Percentiles rank a stretch among this genome's conserved stretches.
These are phyloP conservation scores for Bujurquina vittata DNA, from an alignment of 2,113 vertebrate genomes.

Conservation along the genomic window DNA sequence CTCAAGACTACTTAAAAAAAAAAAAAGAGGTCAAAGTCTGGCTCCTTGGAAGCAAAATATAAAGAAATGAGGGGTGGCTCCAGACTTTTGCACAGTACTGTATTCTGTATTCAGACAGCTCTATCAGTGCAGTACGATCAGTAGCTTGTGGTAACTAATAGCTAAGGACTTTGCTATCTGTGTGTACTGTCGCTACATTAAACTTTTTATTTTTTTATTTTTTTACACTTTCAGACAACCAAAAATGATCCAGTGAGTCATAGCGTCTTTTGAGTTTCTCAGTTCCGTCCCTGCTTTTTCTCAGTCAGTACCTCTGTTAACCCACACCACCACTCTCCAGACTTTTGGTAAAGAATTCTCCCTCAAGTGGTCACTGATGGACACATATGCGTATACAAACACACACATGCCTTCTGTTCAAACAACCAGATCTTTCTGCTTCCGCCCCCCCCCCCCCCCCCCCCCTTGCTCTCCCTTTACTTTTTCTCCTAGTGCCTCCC, in stretches of 20 bases:
- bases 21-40: too few species aligned
- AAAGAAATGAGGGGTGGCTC: too few species aligned
- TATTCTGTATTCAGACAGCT: background rate
- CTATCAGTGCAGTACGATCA: background rate
- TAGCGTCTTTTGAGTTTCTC: background rate
- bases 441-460: background rate
- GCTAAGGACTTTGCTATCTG: background rate
- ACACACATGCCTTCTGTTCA: conserved; percentile 30
- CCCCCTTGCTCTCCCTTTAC: background rate
- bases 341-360: conserved; percentile 22
- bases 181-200: background rate
- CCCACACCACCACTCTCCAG: background rate
- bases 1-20: too few species aligned
- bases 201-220: background rate
- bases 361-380: conserved; percentile 37
- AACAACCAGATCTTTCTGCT: background rate
- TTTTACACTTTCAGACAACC: background rate
- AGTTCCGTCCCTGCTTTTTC: background rate
- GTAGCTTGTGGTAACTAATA: background rate
- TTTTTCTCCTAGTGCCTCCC: too few species aligned
- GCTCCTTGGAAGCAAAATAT: too few species aligned
- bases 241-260: background rate
- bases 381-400: background rate
- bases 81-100: too few species aligned
- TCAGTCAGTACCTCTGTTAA: background rate